Percentiles rank a stretch among this genome's conserved stretches.
Conservation (phyloP, 2,113 vertebrate genomes). For the Orcinus orca region DNA sequence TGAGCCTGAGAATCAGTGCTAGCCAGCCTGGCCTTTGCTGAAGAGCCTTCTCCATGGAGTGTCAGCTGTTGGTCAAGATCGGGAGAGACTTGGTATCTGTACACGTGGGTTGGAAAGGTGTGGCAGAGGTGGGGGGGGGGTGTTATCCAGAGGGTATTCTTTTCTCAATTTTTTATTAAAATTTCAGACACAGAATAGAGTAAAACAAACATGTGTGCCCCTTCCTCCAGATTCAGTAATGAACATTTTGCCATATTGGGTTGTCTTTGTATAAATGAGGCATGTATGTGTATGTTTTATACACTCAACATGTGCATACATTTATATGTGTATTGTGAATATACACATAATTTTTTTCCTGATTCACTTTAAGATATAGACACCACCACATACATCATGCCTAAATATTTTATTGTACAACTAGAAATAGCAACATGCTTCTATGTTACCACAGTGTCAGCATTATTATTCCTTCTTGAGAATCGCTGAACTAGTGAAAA, state of each 20-base stretch:
- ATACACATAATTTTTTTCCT: not conserved
- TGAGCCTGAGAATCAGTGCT: not conserved
- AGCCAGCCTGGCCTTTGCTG: not conserved
- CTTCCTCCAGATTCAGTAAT: not conserved
- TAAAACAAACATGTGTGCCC: not conserved
- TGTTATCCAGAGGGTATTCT: not conserved
- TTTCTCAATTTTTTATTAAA: not conserved
- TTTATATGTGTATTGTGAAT: not conserved
- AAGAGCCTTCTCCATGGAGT: not conserved
- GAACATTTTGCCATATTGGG: not conserved
- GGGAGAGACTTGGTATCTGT: not conserved
- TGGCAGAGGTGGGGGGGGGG: not conserved
- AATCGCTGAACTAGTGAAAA: slow-evolving; percentile 5
- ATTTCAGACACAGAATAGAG: not conserved
- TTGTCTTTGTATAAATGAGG: not conserved
- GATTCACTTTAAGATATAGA: not conserved
- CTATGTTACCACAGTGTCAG: not conserved
- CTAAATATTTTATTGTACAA: not conserved
- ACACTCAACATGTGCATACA: not conserved
- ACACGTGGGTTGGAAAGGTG: not conserved
- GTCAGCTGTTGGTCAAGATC: not conserved
- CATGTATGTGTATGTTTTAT: not conserved
- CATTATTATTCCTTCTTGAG: not conserved
- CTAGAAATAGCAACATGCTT: not conserved
- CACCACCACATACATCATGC: not conserved